Evolutionary conservation across 2,888 invertebrate species (phyloP), one percentile per base, ranked within the genome.

Genomic region (Orthosia cruda): DNA sequence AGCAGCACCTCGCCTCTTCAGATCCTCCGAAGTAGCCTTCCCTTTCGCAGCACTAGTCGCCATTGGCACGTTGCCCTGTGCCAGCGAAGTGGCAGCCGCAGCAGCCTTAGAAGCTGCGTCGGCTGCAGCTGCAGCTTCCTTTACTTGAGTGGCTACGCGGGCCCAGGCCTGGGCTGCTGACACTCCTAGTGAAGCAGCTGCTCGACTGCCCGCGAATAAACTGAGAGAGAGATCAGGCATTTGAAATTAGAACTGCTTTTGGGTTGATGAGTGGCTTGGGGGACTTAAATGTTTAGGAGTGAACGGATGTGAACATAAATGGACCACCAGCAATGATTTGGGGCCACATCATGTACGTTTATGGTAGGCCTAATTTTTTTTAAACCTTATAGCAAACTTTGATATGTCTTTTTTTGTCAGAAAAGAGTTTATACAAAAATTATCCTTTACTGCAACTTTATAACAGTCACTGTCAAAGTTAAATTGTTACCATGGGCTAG

Each of bases 171-270:
- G 97, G 0, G 98, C 98, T 57, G 97, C 97, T 15, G 96, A 93
- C 69, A 99, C 97, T 26, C 98, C 98, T 70, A 97, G 97, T 0
- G 98, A 97, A 1, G 99, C 98, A 70, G 98, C 97, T 76, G 98
- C 97, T 84, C 98, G 97, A 0, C 98, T 97, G 55, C 97, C 97
- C 59, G 97, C 97, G 90, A 98, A 98, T 74, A 98, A 91, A 79
- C 98, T 97, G 87, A 1, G 12, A 50, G 26, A 40, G 15, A 57
- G 0, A 18, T 52, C 15, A 20, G 15, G 0, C 23, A 12, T 18
- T 50, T 40, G 15, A 16, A 64, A 15, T 1, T 50, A 13, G 26
- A 49, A 63, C 16, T 66, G 23, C 9, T 40, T 55, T 47, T 58
- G 20, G 64, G 18, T 20, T 63, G 4, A 13, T 32, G 2, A 16